These are phyloP conservation scores for Thumatha senex DNA, from an alignment of 2,888 invertebrate species.

Conservation along the genomic window DNA sequence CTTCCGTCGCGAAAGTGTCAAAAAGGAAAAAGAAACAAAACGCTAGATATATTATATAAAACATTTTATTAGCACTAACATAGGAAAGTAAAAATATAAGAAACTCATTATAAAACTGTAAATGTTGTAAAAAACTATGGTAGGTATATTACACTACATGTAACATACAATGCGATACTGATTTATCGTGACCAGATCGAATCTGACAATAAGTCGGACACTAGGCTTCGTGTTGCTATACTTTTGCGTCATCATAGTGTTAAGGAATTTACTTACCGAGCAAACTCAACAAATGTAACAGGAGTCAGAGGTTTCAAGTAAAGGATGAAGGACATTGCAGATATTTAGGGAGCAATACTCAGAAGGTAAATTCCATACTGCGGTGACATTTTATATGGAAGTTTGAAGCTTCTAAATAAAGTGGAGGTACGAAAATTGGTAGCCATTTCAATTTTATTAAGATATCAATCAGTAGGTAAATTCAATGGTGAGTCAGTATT, in stretches of 20 bases:
- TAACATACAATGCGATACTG: conserved; percentile 57
- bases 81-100: conserved; percentile 83
- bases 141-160: conserved; percentile 61
- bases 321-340: neutral
- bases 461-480: too few species aligned
- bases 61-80: conserved; percentile 83
- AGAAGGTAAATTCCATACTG: too few species aligned
- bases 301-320: neutral
- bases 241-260: conserved; percentile 11
- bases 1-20: neutral
- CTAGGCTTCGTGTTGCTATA: conserved; percentile 14
- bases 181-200: conserved; percentile 54
- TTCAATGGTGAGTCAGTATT: too few species aligned
- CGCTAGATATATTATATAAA: conserved; percentile 62
- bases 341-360: too few species aligned
- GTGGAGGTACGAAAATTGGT: too few species aligned
- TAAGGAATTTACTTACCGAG: neutral
- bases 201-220: conserved; percentile 42
- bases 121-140: conserved; percentile 73
- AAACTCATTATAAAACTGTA: conserved; percentile 80
- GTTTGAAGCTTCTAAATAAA: too few species aligned
- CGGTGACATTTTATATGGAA: too few species aligned
- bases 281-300: neutral
- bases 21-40: conserved; percentile 28
- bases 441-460: too few species aligned